Base-by-base conservation (phyloP, 2,888 invertebrate genomes). In the Myopa testacea region DNA sequence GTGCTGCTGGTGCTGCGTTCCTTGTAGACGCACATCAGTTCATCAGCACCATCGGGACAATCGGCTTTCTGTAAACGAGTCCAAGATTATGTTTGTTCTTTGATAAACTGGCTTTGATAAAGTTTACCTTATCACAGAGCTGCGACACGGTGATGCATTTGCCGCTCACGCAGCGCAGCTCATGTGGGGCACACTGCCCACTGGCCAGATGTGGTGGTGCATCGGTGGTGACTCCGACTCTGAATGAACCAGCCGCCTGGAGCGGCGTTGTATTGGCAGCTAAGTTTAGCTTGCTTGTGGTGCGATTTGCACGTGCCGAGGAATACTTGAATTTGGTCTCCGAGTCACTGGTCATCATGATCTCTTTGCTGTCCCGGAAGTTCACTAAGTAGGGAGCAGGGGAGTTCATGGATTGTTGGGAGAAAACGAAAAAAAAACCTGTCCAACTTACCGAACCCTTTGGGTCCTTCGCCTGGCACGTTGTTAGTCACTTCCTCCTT, bases 1-100 rank as follows among this genome's bases (percentile, higher is more conserved):
- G 78, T 73, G 73, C 73, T 82, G 6, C 82, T 83, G 14, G 82
- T 84, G 16, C 81, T 81, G 16, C 86, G 82, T 19, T 87, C 87
- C 87, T 91, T 91, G 86, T 92, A 91, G 84, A 90, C 91, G 83
- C 93, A 93, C 87, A 92, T 92, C 78, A 92, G 91, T 82, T 93
- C 93, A 80, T 93, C 93, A 3, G 92, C 92, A 68, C 92, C 92
- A 85, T 93, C 93, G 1, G 91, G 89, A 84, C 93, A 93, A 87
- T 93, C 93, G 71, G 86, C 82, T 81, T 83, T 84, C 89, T 89
- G 69, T 10, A 81, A 81, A 14, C 12, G n/a, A 40, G 16, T 71
- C 3, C n/a, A 14, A 37, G 19, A 3, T 58, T 10, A 16, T 7
- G 38, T 67, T 67, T 40, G 12, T 37, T 38, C 8, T 37, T 16